Evolutionary conservation across 2,888 invertebrate species (phyloP).

Genomic region (Acanthosepion esculentum): DNA sequence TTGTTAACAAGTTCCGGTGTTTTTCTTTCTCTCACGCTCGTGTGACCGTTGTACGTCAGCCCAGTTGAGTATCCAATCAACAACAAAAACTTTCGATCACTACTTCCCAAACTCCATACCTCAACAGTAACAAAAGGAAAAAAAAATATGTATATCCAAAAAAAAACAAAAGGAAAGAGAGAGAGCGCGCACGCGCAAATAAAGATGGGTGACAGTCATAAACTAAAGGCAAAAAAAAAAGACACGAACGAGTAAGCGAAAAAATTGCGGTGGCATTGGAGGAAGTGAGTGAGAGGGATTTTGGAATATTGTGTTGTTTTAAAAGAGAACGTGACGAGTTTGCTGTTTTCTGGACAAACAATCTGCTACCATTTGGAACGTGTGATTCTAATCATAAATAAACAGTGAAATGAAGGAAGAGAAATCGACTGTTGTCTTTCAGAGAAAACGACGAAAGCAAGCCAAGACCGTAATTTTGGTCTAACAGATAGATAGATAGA

Average conservation of each 20-base stretch:
- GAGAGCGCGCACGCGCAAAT: background rate
- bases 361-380: background rate
- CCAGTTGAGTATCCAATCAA: background rate
- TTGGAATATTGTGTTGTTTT: background rate
- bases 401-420: background rate
- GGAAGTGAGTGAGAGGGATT: background rate
- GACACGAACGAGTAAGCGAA: background rate
- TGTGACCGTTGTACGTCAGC: background rate
- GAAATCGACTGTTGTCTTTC: background rate
- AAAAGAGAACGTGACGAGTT: background rate
- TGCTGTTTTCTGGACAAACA: conserved; percentile 13
- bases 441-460: background rate
- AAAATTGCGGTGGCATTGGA: background rate
- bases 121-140: no score
- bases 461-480: background rate
- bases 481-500: background rate
- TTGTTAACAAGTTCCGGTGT: background rate
- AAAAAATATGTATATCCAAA: background rate
- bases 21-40: conserved; percentile 4
- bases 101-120: background rate
- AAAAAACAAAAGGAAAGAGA: background rate
- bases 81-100: background rate
- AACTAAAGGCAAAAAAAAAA: background rate
- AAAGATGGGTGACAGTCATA: background rate
- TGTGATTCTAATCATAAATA: conserved; percentile 22